Conservation (phyloP, 2,888 invertebrate genomes). For the Cinara cedri region DNA sequence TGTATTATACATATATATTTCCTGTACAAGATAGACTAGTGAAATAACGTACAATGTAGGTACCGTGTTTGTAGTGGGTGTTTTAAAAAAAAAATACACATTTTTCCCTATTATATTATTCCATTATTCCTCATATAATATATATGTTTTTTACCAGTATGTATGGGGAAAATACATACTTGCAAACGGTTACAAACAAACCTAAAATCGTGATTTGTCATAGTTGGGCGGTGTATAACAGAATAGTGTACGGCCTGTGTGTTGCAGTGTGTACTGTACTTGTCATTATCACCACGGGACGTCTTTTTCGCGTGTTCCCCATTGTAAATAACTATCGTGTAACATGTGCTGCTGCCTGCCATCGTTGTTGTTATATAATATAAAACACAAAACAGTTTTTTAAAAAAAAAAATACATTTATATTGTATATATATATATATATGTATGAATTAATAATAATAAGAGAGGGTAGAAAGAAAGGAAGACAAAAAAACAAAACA, state of each 20-base stretch:
- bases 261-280: constrained; percentile 2
- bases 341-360: constrained; percentile 51
- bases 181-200: constrained; percentile 22
- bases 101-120: too few relatives aligned
- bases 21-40: too few relatives aligned
- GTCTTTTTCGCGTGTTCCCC: constrained; percentile 18
- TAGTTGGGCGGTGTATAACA: constrained; percentile 14
- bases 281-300: constrained; percentile 54
- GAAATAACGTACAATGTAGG: too few relatives aligned
- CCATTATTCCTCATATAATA: too few relatives aligned
- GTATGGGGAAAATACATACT: constrained; percentile 13
- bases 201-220: constrained; percentile 45
- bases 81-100: too few relatives aligned
- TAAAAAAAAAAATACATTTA: constrained; percentile 34
- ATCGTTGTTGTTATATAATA: constrained; percentile 10
- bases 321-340: constrained; percentile 31
- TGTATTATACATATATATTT: too few relatives aligned
- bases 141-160: constrained; percentile 19
- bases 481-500: not conserved
- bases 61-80: too few relatives aligned
- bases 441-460: constrained; percentile 21
- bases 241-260: not conserved
- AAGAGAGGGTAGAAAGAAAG: constrained; percentile 31
- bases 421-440: too few relatives aligned
- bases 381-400: constrained; percentile 40